Conservation (phyloP, 1,140 invertebrate species). For the Pygmarrhopalites habei region DNA sequence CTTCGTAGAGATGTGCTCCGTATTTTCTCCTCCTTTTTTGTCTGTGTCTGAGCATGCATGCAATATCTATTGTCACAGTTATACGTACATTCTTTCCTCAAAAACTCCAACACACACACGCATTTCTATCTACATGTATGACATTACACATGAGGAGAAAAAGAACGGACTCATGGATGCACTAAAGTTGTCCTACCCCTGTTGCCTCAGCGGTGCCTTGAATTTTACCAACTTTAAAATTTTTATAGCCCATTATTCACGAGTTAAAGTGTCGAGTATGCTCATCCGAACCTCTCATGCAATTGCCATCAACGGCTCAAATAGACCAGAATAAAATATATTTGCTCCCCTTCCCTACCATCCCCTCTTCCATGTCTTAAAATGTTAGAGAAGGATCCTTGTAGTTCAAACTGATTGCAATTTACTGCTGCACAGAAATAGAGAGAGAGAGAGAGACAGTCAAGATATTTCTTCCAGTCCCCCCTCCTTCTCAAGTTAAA, state of each 20-base stretch:
- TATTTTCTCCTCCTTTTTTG: neutral
- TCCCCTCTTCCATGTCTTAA: too few relatives aligned
- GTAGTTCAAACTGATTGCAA: too few relatives aligned
- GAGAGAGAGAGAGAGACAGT: too few relatives aligned
- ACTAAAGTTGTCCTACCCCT: too few relatives aligned
- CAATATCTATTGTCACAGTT: neutral
- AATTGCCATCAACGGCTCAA: slow-evolving; percentile 5
- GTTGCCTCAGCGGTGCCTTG: neutral
- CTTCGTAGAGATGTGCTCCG: neutral
- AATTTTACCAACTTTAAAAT: slow-evolving; percentile 24
- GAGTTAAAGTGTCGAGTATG: slow-evolving; percentile 1
- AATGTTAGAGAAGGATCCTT: too few relatives aligned
- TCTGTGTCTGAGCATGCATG: neutral
- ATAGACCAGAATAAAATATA: slow-evolving; percentile 3
- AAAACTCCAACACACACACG: too few relatives aligned
- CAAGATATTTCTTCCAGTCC: too few relatives aligned
- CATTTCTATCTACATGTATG: too few relatives aligned
- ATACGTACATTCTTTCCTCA: neutral
- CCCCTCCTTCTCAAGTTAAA: too few relatives aligned
- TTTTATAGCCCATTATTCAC: slow-evolving; percentile 25
- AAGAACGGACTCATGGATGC: neutral
- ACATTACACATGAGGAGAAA: too few relatives aligned
- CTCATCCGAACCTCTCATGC: neutral
- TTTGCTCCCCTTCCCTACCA: neutral
- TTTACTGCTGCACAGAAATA: too few relatives aligned